Conservation (phyloP, 2,113 vertebrate genomes). For the Oceanites oceanicus region DNA sequence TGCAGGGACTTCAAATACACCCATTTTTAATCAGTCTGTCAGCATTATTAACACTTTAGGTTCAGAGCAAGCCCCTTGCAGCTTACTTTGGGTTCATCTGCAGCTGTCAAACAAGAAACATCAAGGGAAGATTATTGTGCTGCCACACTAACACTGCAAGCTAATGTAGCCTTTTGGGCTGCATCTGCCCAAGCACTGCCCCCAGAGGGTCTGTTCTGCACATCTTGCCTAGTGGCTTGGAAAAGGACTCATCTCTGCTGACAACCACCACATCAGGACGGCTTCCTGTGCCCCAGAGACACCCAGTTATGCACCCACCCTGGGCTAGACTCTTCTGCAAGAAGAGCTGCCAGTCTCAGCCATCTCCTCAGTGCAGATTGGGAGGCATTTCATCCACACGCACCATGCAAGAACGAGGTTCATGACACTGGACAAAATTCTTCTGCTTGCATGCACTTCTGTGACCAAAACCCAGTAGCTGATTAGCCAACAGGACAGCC, state of each 20-base stretch:
- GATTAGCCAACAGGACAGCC: neutral
- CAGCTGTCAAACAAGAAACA: neutral
- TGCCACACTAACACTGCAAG: neutral
- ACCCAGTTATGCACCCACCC: neutral
- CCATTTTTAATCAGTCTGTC: neutral
- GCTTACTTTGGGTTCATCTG: neutral
- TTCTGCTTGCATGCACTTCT: neutral
- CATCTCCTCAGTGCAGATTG: neutral
- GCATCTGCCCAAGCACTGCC: fast-evolving
- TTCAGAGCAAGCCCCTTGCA: neutral
- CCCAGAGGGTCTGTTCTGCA: neutral
- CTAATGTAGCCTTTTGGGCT: neutral
- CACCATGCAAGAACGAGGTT: neutral
- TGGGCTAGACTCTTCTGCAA: neutral
- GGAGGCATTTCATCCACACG: neutral
- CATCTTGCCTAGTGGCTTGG: neutral
- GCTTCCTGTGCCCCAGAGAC: neutral
- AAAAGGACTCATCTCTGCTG: neutral
- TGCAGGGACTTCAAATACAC: neutral
- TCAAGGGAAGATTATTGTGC: neutral
- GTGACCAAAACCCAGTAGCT: neutral
- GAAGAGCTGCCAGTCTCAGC: neutral
- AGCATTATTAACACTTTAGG: neutral
- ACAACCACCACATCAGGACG: neutral
- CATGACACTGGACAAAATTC: neutral